phyloP scores from a whole-genome alignment of 1,140 invertebrate genomes.

The Rhyzopertha dominica region DNA sequence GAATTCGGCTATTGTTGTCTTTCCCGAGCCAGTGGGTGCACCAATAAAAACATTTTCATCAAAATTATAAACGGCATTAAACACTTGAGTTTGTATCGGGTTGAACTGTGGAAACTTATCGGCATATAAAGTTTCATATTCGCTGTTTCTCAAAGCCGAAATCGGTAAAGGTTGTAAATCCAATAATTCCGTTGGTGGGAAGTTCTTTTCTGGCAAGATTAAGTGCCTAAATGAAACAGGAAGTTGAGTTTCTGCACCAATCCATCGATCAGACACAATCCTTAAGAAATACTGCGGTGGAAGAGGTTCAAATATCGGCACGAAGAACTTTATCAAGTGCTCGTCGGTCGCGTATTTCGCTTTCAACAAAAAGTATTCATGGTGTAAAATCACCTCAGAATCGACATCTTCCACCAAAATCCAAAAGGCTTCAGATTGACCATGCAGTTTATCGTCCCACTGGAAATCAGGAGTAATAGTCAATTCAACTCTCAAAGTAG shows the following conservation, averaged over 20 bases:
- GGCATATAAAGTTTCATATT: constrained; percentile 81
- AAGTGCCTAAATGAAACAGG: constrained; percentile 97
- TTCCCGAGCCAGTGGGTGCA: constrained; percentile 95
- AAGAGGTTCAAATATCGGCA: constrained; percentile 96
- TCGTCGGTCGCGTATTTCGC: constrained; percentile 92
- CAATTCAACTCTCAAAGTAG: constrained; percentile 89
- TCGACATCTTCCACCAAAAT: constrained; percentile 98
- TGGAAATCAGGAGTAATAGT: constrained; percentile 99
- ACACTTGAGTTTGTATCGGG: constrained; percentile 99
- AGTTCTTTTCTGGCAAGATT: constrained; percentile 96
- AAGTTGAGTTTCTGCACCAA: constrained; percentile 90
- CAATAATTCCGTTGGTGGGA: constrained; percentile 95
- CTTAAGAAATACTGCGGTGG: constrained; percentile 97
- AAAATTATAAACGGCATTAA: constrained; percentile 97
- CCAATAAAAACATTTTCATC: constrained; percentile 99
- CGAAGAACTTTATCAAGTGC: constrained; percentile 96
- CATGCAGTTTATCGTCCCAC: constrained; percentile 98
- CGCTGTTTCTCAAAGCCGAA: constrained; percentile 75
- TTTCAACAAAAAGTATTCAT: constrained; percentile 97
- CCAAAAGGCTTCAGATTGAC: constrained; percentile 97
- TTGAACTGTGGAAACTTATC: constrained; percentile 93
- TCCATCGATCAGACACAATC: constrained; percentile 75
- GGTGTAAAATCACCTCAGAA: constrained; percentile 91
- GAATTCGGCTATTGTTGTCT: constrained; percentile 96
- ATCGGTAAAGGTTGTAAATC: constrained; percentile 95